Conservation (phyloP, 2,888 invertebrate species). For the Dinocampus coccinellae region DNA sequence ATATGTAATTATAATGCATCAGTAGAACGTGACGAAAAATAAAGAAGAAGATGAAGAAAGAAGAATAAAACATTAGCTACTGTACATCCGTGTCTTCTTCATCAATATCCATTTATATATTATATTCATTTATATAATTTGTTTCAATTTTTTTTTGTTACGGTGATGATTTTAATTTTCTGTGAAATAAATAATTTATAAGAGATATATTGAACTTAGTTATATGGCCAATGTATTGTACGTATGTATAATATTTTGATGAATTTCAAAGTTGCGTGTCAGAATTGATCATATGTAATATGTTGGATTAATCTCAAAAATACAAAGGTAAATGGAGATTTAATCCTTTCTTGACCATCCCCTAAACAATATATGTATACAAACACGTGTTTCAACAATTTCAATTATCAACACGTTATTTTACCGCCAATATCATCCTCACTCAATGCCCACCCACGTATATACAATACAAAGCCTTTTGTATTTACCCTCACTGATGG, state of each 20-base stretch:
- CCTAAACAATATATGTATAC: not conserved
- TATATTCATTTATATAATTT: too few species aligned
- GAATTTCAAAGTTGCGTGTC: not conserved
- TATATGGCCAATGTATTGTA: not conserved
- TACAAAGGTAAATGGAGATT: slow-evolving; percentile 26
- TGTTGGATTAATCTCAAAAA: slow-evolving; percentile 27
- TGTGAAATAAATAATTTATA: too few species aligned
- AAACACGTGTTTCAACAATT: slow-evolving; percentile 42
- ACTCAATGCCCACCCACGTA: slow-evolving; percentile 51
- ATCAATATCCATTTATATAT: not conserved
- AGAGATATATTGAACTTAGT: not conserved
- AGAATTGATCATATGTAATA: not conserved
- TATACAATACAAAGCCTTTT: slow-evolving; percentile 41
- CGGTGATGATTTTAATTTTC: too few species aligned
- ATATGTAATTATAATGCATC: too few species aligned
- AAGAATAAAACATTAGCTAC: too few species aligned
- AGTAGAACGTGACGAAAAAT: too few species aligned
- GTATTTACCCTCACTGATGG: slow-evolving; percentile 22
- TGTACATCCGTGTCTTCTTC: too few species aligned
- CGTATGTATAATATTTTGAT: not conserved
- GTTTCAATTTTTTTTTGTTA: not conserved
- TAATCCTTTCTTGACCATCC: slow-evolving; percentile 28
- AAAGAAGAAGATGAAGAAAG: too few species aligned
- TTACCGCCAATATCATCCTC: slow-evolving; percentile 55
- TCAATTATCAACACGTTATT: slow-evolving; percentile 69